Evolutionary conservation across 1,140 invertebrate species (phyloP).

Genomic region (Pseudachorutes palmiensis): DNA sequence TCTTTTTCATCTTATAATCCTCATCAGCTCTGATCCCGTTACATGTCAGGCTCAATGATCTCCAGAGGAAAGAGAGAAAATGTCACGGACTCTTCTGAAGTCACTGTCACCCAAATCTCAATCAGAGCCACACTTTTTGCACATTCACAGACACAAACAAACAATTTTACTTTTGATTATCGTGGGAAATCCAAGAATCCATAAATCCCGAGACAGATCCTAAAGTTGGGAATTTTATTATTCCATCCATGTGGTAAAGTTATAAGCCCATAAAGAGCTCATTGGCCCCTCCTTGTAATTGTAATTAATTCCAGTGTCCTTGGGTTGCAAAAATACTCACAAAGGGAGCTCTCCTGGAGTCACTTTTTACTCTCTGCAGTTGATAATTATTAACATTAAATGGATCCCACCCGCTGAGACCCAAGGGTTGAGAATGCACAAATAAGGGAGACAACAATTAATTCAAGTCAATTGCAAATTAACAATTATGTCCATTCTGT

Average conservation of each 20-base stretch:
- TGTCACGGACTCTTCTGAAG: neutral
- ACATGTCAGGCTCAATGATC: neutral
- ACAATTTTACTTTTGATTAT: neutral
- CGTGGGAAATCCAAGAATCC: neutral
- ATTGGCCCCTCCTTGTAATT: slow-evolving; percentile 4
- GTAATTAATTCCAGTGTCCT: slow-evolving; percentile 7
- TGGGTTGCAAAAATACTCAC: neutral
- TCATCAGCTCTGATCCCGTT: slow-evolving; percentile 7
- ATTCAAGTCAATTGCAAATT: neutral
- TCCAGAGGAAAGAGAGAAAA: neutral
- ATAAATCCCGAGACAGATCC: neutral
- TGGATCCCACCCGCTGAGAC: no score
- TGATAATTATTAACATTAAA: no score
- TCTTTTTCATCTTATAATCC: neutral
- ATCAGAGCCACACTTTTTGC: neutral
- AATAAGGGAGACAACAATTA: neutral
- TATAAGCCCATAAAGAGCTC: slow-evolving; percentile 2
- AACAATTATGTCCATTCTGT: slow-evolving; percentile 3
- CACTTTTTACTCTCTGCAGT: no score
- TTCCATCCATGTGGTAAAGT: neutral
- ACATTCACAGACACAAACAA: neutral
- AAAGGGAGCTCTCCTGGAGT: no score
- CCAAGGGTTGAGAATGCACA: no score
- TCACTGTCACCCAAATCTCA: neutral
- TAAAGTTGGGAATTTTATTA: neutral